These are phyloP conservation scores for Scatophagus argus DNA, from an alignment of 2,113 vertebrate genomes.

Conservation along the genomic window DNA sequence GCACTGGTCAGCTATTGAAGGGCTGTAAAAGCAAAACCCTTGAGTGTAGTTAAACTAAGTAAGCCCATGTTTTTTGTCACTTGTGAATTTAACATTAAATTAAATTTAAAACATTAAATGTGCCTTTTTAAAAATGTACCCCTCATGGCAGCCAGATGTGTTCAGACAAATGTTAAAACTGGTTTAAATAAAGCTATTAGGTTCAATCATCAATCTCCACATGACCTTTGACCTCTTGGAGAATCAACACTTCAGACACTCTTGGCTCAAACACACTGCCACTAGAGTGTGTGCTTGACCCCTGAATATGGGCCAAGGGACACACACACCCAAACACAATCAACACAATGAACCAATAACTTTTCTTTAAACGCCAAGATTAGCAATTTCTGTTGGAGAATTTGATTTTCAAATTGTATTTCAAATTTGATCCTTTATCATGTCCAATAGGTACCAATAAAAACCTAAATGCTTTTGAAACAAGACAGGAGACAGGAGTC, in stretches of 20 bases:
- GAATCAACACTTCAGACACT: conserved; percentile 64
- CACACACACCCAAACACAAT: conserved; percentile 12
- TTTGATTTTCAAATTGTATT: background rate
- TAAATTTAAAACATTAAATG: too few relatives aligned
- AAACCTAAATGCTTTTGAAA: background rate
- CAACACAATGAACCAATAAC: background rate
- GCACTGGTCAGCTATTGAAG: too few relatives aligned
- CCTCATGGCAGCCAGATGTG: background rate
- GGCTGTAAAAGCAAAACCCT: too few relatives aligned
- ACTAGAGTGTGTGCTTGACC: conserved; percentile 65
- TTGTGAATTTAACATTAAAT: too few relatives aligned
- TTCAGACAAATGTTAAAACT: background rate
- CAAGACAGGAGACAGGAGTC: background rate
- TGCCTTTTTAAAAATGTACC: background rate
- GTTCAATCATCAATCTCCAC: conserved; percentile 33
- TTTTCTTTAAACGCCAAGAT: background rate
- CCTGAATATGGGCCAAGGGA: background rate
- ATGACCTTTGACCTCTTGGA: conserved; percentile 61
- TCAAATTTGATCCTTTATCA: background rate
- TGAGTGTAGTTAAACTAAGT: too few relatives aligned
- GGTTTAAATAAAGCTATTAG: conserved; percentile 1
- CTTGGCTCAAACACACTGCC: conserved; percentile 37
- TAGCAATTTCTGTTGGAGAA: background rate
- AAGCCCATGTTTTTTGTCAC: too few relatives aligned
- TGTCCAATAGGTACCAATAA: background rate